Base-by-base conservation (phyloP, 2,888 invertebrate genomes). In the Thymelicus lineola region DNA sequence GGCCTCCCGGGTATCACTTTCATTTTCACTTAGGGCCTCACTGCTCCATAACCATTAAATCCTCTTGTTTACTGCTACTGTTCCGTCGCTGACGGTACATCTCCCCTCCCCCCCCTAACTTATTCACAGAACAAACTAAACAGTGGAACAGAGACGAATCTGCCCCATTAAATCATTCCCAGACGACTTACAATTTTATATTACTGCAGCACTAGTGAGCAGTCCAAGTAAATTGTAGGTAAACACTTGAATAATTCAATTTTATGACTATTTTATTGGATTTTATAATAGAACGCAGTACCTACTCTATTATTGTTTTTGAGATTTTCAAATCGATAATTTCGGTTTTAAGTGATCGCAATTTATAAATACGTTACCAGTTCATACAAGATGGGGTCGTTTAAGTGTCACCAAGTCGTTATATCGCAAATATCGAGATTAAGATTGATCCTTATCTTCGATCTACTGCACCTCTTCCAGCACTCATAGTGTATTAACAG, bases 1-100 rank as follows among this genome's bases (percentile, higher is more conserved):
- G 80, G 83, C 73, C 86, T 83, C 86, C 72, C 75, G 84, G 80
- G 86, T 88, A 87, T 87, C 84, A 86, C 87, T 90, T 89, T 89
- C 86, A 87, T 88, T 90, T 89, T 89, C 90, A 89, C 90, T 89
- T 86, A 89, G 83, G 82, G 80, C 85, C 82, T 83, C 85, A 88
- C 86, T 83, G 83, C 84, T 83, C 81, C 83, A 87, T 89, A 87
- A 87, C 85, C 87, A 86, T 91, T 89, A 89, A 86, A 86, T 86
- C 82, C 82, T 78, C 81, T 85, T 87, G 86, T 90, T 90, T 88
- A 90, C 85, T 82, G 79, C 85, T 79, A 75, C 79, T 82, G 81
- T 80, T 61, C 69, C 58, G 57, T 82, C 79, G 70, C 68, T 77
- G 75, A 77, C 77, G 70, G 55, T 62, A 65, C 71, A 38, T 20